These are phyloP conservation scores for Tamandua tetradactyla DNA, from an alignment of 2,797 vertebrate genomes.

Conservation along the genomic window DNA sequence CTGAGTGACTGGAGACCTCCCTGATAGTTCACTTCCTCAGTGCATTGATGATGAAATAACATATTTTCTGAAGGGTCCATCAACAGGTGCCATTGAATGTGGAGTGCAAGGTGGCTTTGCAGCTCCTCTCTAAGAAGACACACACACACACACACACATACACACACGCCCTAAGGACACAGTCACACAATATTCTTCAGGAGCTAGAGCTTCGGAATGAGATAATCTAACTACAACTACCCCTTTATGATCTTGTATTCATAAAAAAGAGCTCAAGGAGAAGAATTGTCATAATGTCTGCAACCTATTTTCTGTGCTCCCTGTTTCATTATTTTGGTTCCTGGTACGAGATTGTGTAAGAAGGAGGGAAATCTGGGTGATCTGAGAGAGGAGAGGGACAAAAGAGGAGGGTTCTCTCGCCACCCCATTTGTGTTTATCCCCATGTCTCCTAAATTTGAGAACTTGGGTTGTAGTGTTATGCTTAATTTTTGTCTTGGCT, in stretches of 20 bases:
- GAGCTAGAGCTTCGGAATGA: not conserved
- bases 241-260: not conserved
- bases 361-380: not conserved
- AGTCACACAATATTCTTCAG: not conserved
- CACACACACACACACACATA: not conserved
- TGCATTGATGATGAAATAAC: not conserved
- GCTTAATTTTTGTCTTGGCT: no score
- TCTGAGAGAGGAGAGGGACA: not conserved
- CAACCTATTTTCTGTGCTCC: no score
- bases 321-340: not conserved
- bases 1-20: not conserved
- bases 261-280: not conserved
- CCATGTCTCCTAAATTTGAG: no score
- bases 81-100: not conserved
- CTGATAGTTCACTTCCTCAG: not conserved
- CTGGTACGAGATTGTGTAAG: not conserved
- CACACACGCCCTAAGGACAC: not conserved
- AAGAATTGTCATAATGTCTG: not conserved
- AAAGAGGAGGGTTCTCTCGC: fast-evolving
- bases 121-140: not conserved
- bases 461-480: no score
- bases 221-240: not conserved
- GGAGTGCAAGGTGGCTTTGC: not conserved
- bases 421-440: no score
- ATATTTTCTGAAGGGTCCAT: not conserved